Percentiles rank a stretch among this genome's conserved stretches.
phyloP scores from a whole-genome alignment of 2,113 vertebrate genomes.

The Oryzias celebensis region DNA sequence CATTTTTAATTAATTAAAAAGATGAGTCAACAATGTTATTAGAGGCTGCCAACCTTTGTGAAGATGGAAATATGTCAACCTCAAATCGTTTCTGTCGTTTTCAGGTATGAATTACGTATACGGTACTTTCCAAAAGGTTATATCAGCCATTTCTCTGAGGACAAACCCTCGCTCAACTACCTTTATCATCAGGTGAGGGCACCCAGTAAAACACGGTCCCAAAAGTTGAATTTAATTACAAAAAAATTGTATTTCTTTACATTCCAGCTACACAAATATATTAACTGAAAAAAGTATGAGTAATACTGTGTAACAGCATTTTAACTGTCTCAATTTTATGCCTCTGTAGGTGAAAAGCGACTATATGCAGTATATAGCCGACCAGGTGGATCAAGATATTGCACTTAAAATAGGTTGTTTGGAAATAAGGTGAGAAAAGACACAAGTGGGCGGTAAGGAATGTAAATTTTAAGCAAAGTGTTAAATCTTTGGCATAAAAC shows the following conservation, averaged over 20 bases:
- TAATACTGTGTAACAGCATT: too few relatives aligned
- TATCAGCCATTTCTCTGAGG: constrained; percentile 95
- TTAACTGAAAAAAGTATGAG: not conserved
- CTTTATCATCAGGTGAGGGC: constrained; percentile 96
- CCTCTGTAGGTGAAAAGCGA: constrained; percentile 91
- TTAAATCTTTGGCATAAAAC: not conserved
- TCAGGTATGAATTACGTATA: constrained; percentile 94
- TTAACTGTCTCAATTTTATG: not conserved
- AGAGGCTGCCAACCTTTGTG: too few relatives aligned
- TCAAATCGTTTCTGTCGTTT: constrained; percentile 21
- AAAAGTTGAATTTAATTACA: not conserved
- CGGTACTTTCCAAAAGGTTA: constrained; percentile 98
- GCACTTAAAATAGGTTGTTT: constrained; percentile 97
- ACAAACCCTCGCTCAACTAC: constrained; percentile 97
- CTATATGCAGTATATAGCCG: constrained; percentile 95
- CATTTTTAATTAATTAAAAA: too few relatives aligned
- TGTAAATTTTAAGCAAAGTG: not conserved
- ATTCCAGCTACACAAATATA: too few relatives aligned
- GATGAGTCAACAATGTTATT: too few relatives aligned
- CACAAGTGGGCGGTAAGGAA: not conserved
- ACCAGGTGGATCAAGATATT: constrained; percentile 96
- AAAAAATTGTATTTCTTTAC: too few relatives aligned
- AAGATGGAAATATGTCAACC: not conserved
- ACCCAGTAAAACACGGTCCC: not conserved
- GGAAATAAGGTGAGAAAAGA: constrained; percentile 89